These are phyloP conservation scores for Fistularia tabacaria DNA, from an alignment of 2,797 vertebrate species.

Conservation along the genomic window DNA sequence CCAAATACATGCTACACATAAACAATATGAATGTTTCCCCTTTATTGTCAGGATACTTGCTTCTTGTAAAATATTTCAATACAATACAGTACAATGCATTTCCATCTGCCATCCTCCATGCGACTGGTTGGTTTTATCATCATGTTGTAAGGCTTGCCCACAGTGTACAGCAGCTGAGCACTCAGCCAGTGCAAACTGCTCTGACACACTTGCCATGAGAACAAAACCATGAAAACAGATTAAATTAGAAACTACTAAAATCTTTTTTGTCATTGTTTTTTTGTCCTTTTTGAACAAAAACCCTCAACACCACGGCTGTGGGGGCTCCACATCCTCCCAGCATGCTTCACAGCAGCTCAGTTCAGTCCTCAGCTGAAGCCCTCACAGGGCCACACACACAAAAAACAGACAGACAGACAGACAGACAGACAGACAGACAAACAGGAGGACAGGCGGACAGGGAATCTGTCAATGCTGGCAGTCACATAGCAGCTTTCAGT, in stretches of 20 bases:
- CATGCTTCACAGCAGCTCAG: slow-evolving; percentile 72
- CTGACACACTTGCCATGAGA: slow-evolving; percentile 64
- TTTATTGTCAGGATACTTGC: slow-evolving; percentile 97
- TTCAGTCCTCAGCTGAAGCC: slow-evolving; percentile 66
- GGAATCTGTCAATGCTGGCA: slow-evolving; percentile 73
- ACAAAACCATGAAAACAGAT: slow-evolving; percentile 75
- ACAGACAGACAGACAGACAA: slow-evolving; percentile 52
- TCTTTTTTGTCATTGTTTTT: slow-evolving; percentile 68
- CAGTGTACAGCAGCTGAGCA: slow-evolving; percentile 77
- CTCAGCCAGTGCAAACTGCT: slow-evolving; percentile 77
- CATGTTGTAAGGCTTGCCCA: slow-evolving; percentile 90
- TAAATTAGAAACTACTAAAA: slow-evolving; percentile 81
- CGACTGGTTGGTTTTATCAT: slow-evolving; percentile 70
- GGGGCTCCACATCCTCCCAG: slow-evolving; percentile 61
- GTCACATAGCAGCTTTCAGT: slow-evolving; percentile 81
- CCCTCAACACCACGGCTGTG: slow-evolving; percentile 53
- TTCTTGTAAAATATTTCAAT: slow-evolving; percentile 99
- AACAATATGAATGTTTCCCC: slow-evolving; percentile 77
- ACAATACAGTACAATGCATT: slow-evolving; percentile 99
- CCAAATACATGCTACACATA: slow-evolving; percentile 2
- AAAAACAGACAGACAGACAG: slow-evolving; percentile 25
- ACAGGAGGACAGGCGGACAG: slow-evolving; percentile 57
- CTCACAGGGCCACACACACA: slow-evolving; percentile 27
- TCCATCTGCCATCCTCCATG: slow-evolving; percentile 81
- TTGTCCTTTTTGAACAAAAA: slow-evolving; percentile 61